Percentiles rank a stretch among this genome's conserved stretches.
phyloP scores from a whole-genome alignment of 2,888 invertebrate species.

The Standfussiana lucernea region DNA sequence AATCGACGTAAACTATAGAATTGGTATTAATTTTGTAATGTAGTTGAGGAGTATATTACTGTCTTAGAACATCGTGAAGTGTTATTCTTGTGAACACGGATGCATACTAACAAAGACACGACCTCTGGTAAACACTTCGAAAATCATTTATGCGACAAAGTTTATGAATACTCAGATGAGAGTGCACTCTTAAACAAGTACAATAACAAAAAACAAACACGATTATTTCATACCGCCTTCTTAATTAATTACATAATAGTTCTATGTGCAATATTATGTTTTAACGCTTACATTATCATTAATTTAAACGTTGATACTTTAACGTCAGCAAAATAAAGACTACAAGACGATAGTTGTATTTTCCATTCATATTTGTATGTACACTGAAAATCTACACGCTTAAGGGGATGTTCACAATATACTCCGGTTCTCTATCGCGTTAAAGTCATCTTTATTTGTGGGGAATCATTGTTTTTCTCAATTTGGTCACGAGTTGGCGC shows the following conservation, averaged over 20 bases:
- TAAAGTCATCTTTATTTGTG: too few species aligned
- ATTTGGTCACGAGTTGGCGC: too few species aligned
- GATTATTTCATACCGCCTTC: slow-evolving; percentile 2
- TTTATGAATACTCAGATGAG: background rate
- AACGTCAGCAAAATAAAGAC: background rate
- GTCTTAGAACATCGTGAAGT: background rate
- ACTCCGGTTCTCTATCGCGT: too few species aligned
- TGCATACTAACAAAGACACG: background rate
- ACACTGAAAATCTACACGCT: too few species aligned
- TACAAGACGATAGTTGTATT: background rate
- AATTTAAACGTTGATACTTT: background rate
- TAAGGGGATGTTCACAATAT: too few species aligned
- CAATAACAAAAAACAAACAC: slow-evolving; percentile 15
- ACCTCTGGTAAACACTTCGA: background rate
- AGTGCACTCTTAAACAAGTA: slow-evolving; percentile 1
- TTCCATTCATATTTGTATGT: background rate
- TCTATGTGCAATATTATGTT: background rate
- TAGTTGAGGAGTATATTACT: background rate
- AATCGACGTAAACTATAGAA: too few species aligned
- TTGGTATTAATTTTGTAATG: too few species aligned
- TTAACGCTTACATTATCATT: slow-evolving; percentile 1
- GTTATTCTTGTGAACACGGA: background rate
- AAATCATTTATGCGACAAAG: background rate
- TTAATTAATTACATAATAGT: background rate
- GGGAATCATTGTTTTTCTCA: too few species aligned